Evolutionary conservation across 1,140 invertebrate species (phyloP), one percentile per base, ranked within the genome.

Genomic region (Caerostris darwini): DNA sequence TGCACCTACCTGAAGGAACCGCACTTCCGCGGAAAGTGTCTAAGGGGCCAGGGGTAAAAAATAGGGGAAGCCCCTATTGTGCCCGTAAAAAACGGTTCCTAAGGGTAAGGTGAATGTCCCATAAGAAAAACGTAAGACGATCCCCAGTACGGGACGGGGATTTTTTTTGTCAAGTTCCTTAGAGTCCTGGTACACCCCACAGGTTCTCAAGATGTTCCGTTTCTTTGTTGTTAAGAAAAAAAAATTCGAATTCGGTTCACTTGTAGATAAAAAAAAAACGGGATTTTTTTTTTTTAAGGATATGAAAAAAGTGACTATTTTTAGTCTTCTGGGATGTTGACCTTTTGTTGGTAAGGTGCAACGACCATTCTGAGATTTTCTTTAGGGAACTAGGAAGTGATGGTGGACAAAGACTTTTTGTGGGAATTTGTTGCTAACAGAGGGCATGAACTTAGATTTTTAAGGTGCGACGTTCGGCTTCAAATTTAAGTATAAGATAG

Each of bases 61-160:
- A 12, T 77, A 12, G 10, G 71, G 71, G 7, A 77, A 50, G 8
- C 71, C 58, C 19, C 85, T 87, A 34, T 50, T 87, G 14, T 50
- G 58, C 34, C 8, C 10, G 58, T 14, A 87, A 87, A 87, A 87
- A 87, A 12, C n/a, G 8, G 5, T 87, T 34, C 85, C 53, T 87
- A 64, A 19, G 34, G 34, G 57, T 17, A 14, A 87, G 85, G 85
- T 87, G 85, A 87, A 87, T 19, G 85, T 61, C 56, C 85, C 57
- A 14, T 50, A 64, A 87, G 85, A 87, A 61, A 87, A 87, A 5
- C n/a, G 10, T 34, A 59, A 59, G 57, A 61, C 58, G n/a, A 50
- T 87, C 58, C 12, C 14, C 58, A 8, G 8, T 64, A 53, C 85
- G 50, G 85, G 85, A 87, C 64, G 82, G 54, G 56, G 7, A 85